These are phyloP conservation scores for Atta cephalotes DNA, from an alignment of 1,140 invertebrate species.

Conservation along the genomic window DNA sequence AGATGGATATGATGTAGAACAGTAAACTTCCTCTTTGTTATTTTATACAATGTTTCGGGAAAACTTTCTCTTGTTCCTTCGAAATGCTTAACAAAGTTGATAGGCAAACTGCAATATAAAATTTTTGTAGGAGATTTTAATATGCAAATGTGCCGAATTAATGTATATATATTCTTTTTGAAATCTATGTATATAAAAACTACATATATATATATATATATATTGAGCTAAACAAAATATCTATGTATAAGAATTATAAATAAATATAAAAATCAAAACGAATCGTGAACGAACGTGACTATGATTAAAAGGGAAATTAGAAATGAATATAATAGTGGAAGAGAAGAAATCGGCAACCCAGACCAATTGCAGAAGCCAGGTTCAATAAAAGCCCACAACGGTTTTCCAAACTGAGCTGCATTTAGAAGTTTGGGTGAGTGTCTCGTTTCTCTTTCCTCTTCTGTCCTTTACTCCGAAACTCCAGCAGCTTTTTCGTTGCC, in stretches of 20 bases:
- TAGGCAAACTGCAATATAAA: background rate
- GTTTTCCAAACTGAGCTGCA: constrained; percentile 77
- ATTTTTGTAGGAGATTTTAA: background rate
- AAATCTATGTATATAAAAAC: background rate
- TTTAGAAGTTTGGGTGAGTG: constrained; percentile 72
- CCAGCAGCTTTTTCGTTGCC: constrained; percentile 69
- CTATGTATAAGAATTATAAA: too few species aligned
- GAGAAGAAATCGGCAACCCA: constrained; percentile 21
- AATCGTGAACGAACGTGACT: constrained; percentile 17
- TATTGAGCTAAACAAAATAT: background rate
- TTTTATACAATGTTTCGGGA: background rate
- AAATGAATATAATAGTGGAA: background rate
- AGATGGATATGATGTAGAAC: constrained; percentile 36
- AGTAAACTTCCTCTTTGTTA: constrained; percentile 6
- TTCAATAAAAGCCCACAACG: constrained; percentile 72
- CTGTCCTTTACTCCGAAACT: constrained; percentile 17
- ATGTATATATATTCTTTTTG: background rate
- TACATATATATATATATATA: too few species aligned
- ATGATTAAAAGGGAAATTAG: constrained; percentile 61
- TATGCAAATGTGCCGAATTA: background rate
- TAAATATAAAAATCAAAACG: background rate
- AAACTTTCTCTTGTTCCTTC: background rate
- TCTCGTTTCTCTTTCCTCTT: constrained; percentile 1
- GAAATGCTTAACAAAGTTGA: background rate
- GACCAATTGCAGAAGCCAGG: constrained; percentile 68